These are phyloP conservation scores for Lutjanus argentimaculatus DNA, from an alignment of 2,797 vertebrate genomes.

Conservation along the genomic window DNA sequence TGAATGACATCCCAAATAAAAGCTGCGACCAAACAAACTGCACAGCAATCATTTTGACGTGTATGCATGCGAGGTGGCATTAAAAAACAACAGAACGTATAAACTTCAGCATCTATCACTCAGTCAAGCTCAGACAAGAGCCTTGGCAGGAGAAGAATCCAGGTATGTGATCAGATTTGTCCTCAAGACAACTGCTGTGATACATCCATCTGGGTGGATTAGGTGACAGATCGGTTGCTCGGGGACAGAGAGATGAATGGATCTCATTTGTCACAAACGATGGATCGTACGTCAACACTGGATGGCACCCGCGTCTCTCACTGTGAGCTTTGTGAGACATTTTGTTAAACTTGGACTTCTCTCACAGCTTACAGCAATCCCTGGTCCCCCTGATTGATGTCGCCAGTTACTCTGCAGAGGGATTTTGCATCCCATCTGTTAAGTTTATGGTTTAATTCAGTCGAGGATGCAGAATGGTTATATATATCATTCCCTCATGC, in stretches of 20 bases:
- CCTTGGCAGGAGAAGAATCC: constrained; percentile 69
- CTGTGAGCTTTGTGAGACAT: constrained; percentile 73
- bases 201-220: constrained; percentile 80
- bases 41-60: constrained; percentile 39
- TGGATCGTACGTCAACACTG: constrained; percentile 73
- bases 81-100: constrained; percentile 36
- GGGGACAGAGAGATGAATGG: constrained; percentile 79
- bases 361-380: constrained; percentile 61
- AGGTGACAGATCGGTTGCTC: constrained; percentile 77
- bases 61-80: constrained; percentile 24
- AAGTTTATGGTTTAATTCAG: constrained; percentile 55
- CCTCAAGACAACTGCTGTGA: constrained; percentile 79
- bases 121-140: constrained; percentile 68
- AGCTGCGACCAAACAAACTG: constrained; percentile 37
- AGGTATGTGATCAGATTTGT: constrained; percentile 82
- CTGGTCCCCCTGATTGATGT: constrained; percentile 51
- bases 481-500: constrained; percentile 28
- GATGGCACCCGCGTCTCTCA: constrained; percentile 68
- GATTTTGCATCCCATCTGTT: constrained; percentile 56
- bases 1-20: constrained; percentile 40
- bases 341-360: constrained; percentile 73
- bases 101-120: constrained; percentile 76
- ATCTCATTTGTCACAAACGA: constrained; percentile 81
- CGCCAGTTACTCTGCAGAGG: constrained; percentile 43
- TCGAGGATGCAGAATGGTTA: constrained; percentile 11